Percentiles rank a stretch among this genome's conserved stretches.
These are phyloP conservation scores for Sciurus carolinensis DNA, from an alignment of 2,797 vertebrate species.

Conservation along the genomic window DNA sequence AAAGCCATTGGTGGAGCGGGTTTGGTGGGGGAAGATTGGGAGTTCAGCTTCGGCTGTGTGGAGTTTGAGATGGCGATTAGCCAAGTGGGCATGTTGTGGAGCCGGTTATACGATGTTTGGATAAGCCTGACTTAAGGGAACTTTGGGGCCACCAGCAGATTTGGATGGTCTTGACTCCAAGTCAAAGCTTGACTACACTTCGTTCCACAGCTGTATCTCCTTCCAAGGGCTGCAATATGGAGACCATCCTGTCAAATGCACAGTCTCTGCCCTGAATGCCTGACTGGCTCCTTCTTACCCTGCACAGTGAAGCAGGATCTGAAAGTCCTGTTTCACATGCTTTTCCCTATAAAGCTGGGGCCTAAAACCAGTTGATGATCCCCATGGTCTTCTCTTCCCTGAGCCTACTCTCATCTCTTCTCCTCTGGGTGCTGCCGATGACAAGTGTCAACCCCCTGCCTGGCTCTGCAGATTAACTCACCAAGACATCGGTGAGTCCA, in stretches of 20 bases:
- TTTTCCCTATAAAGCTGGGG: not conserved
- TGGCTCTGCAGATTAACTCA: not conserved
- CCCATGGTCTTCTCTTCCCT: not conserved
- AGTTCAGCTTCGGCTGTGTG: not conserved
- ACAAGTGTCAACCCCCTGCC: accelerated
- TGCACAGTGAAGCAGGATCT: not conserved
- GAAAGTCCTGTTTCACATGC: not conserved
- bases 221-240: not conserved
- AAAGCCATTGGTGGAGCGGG: not conserved
- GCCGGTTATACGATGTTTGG: not conserved
- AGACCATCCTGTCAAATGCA: not conserved
- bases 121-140: not conserved
- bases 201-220: not conserved
- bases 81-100: not conserved
- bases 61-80: not conserved
- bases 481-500: not conserved
- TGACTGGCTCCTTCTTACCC: not conserved
- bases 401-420: not conserved
- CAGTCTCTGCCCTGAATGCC: not conserved
- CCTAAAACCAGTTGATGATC: not conserved
- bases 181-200: not conserved
- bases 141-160: not conserved
- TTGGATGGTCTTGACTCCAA: not conserved
- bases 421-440: not conserved
- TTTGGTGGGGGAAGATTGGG: not conserved